Conservation (phyloP, 2,888 invertebrate genomes). For the Agrotis puta region DNA sequence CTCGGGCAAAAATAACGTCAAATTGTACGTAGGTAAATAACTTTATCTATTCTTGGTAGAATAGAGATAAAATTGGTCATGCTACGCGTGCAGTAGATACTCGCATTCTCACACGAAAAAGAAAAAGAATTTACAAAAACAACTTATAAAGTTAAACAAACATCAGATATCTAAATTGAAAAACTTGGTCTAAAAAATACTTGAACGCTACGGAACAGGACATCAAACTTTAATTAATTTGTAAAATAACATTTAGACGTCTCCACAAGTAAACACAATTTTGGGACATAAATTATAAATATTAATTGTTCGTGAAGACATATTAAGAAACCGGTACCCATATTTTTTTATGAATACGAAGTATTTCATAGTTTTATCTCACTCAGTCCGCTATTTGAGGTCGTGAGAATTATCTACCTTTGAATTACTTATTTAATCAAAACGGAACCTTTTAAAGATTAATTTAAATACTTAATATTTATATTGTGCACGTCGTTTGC, state of each 20-base stretch:
- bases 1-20: no score
- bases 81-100: no score
- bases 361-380: constrained; percentile 49
- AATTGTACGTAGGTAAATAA: no score
- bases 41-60: no score
- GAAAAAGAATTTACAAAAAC: not conserved
- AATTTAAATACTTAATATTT: constrained; percentile 28
- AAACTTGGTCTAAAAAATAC: not conserved
- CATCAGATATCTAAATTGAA: not conserved
- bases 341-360: constrained; percentile 51
- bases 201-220: constrained; percentile 40
- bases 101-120: no score
- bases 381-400: constrained; percentile 66
- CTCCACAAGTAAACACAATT: constrained; percentile 66
- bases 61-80: no score
- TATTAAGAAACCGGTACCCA: constrained; percentile 64
- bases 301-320: constrained; percentile 64
- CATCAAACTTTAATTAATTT: constrained; percentile 19
- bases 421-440: constrained; percentile 63
- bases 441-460: constrained; percentile 63
- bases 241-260: constrained; percentile 50
- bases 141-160: not conserved
- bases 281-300: constrained; percentile 62
- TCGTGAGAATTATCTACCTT: constrained; percentile 67
- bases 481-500: not conserved